These are phyloP conservation scores for Rhopilema esculentum DNA, from an alignment of 30 jellyfish, hydroid and myxozoan genomes.

Conservation along the genomic window DNA sequence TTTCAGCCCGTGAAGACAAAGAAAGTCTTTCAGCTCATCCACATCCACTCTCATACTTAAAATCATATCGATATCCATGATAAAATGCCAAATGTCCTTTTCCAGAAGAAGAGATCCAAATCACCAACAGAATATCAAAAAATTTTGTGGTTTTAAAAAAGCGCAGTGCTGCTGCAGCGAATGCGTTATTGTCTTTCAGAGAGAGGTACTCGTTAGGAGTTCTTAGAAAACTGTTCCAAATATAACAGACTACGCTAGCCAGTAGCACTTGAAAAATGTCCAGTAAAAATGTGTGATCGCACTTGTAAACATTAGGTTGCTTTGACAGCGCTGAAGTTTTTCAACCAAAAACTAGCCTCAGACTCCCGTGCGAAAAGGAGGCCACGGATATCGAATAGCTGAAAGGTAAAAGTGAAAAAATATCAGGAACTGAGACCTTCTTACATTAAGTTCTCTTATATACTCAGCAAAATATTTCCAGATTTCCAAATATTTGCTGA, in stretches of 20 bases:
- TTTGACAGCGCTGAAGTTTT: background rate
- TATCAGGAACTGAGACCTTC: no score
- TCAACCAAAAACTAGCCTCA: constrained; percentile 39
- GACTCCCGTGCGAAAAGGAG: constrained; percentile 29
- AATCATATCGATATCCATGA: constrained; percentile 30
- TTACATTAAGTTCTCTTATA: no score
- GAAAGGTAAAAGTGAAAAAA: no score
- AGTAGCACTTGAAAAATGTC: background rate
- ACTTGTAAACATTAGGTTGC: background rate
- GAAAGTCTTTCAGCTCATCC: constrained; percentile 18
- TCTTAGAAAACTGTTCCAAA: constrained; percentile 25
- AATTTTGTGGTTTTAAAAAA: background rate
- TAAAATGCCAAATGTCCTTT: background rate
- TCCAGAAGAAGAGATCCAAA: background rate
- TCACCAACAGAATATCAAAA: background rate
- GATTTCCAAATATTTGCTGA: no score
- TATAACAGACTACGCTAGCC: constrained; percentile 30
- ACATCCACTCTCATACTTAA: constrained; percentile 43
- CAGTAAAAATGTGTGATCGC: background rate
- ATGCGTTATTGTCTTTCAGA: constrained; percentile 26
- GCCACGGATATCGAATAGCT: constrained; percentile 32
- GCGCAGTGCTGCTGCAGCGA: background rate
- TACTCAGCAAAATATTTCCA: no score
- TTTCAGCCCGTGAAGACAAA: constrained; percentile 38
- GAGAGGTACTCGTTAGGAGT: constrained; percentile 23